These are phyloP conservation scores for Zaprionus ornatus DNA, from an alignment of 1,140 invertebrate species.

Conservation along the genomic window DNA sequence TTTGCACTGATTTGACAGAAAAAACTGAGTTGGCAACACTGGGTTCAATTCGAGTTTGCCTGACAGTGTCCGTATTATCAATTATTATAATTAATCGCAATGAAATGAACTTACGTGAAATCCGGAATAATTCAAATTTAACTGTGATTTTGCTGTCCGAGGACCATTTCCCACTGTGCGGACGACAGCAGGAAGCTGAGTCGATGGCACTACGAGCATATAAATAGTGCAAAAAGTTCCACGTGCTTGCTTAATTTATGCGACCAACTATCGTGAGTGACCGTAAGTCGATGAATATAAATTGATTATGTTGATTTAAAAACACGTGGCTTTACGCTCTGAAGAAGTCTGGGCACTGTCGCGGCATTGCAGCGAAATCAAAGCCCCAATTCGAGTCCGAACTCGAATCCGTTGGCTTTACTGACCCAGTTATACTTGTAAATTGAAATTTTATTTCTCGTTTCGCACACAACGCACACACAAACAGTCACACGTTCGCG, in stretches of 20 bases:
- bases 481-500: constrained; percentile 8
- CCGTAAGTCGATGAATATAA: constrained; percentile 57
- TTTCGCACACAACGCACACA: constrained; percentile 19
- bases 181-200: neutral
- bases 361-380: constrained; percentile 10
- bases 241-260: neutral
- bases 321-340: neutral
- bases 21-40: no score
- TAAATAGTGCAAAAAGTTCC: neutral
- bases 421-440: constrained; percentile 74
- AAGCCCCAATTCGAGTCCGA: constrained; percentile 21
- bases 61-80: no score
- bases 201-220: neutral
- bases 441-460: constrained; percentile 74
- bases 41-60: no score
- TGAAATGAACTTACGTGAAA: neutral
- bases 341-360: constrained; percentile 32
- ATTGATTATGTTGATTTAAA: constrained; percentile 55
- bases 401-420: constrained; percentile 12
- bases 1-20: no score
- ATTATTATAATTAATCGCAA: no score
- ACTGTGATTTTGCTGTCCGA: neutral
- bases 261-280: neutral
- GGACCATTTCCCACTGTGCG: neutral
- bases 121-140: neutral